Conservation (phyloP, 2,113 vertebrate genomes). For the Carassius gibelio region DNA sequence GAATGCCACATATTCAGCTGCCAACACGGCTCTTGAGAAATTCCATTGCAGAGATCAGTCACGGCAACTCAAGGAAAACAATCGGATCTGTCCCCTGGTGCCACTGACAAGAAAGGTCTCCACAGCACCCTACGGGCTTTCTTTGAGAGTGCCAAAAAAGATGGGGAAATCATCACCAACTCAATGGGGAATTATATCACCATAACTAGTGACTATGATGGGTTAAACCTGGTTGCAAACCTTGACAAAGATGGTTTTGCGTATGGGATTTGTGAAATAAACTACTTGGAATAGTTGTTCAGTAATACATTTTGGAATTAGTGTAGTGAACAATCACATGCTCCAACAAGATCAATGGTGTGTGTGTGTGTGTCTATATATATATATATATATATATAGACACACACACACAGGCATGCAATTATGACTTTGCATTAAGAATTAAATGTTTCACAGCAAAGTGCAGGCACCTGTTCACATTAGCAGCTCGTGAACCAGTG, state of each 20-base stretch:
- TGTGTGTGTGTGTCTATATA: too few species aligned
- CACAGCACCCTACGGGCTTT: not conserved
- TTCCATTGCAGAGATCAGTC: constrained; percentile 4
- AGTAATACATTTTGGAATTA: not conserved
- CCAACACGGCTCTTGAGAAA: not conserved
- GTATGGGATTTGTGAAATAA: not conserved
- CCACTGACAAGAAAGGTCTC: constrained; percentile 9
- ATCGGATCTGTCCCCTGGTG: not conserved
- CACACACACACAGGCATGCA: not conserved
- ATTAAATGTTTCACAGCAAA: not conserved
- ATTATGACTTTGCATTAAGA: not conserved
- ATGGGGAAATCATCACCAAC: not conserved
- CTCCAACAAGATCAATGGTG: not conserved
- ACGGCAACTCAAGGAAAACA: constrained; percentile 16
- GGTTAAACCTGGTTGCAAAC: not conserved
- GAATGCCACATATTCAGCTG: not conserved
- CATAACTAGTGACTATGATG: not conserved
- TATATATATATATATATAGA: too few species aligned
- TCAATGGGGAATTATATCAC: not conserved
- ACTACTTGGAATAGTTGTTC: not conserved
- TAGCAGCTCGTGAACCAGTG: too few species aligned
- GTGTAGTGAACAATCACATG: not conserved
- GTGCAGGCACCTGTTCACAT: too few species aligned
- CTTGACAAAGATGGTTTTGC: not conserved
- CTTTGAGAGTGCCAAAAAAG: constrained; percentile 3